A percentile compares a stretch with the other conserved stretches of the same genome.
Evolutionary conservation across 2,888 invertebrate species (phyloP).

Genomic region (Apamea sordens): DNA sequence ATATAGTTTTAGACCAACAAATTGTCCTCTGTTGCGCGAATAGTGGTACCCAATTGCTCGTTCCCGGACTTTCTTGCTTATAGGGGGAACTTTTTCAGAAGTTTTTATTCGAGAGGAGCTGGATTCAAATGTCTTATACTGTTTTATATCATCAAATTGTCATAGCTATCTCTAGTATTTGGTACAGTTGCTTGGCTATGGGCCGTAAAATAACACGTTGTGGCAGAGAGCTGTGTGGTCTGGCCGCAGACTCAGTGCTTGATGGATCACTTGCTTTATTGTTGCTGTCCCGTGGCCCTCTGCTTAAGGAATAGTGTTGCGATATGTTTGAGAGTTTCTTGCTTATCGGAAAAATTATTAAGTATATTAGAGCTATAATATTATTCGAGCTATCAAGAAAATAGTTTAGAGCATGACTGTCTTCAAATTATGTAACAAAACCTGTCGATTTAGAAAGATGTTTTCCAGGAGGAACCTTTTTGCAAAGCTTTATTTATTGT

Average conservation of each 20-base stretch:
- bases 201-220: background rate
- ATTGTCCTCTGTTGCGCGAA: conserved; percentile 57
- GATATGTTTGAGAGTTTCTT: background rate
- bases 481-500: background rate
- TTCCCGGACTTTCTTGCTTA: conserved; percentile 1
- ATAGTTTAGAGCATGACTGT: background rate
- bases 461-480: background rate
- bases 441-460: background rate
- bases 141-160: no score
- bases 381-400: background rate
- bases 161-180: background rate
- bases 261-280: conserved; percentile 86
- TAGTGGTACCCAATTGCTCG: conserved; percentile 37
- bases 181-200: background rate
- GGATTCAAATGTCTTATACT: background rate
- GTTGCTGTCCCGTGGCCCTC: conserved; percentile 59
- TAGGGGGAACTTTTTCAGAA: background rate
- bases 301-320: background rate
- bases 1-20: background rate
- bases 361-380: background rate
- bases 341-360: background rate
- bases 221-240: conserved; percentile 76
- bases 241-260: conserved; percentile 75
- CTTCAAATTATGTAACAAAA: background rate
- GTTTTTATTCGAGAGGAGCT: background rate